Conservation (phyloP, 2,888 invertebrate species). For the Periphyllus acericola region DNA sequence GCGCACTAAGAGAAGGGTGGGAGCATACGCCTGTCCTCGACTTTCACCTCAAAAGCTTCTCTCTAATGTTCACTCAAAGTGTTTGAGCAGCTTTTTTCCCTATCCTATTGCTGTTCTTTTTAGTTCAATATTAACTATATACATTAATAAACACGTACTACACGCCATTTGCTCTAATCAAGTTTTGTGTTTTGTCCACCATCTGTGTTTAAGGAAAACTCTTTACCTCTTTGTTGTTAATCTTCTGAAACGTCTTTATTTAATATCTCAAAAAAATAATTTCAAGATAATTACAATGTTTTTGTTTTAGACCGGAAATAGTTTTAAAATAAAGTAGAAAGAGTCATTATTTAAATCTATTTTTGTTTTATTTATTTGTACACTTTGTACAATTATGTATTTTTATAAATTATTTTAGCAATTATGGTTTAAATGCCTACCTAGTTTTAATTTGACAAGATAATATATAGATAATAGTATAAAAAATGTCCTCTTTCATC, state of each 20-base stretch:
- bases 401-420: neutral
- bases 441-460: neutral
- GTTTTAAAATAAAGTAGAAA: neutral
- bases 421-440: neutral
- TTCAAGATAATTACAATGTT: neutral
- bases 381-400: neutral
- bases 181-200: conserved; percentile 1
- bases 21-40: neutral
- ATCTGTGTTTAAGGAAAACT: neutral
- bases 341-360: neutral
- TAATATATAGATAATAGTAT: neutral
- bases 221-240: neutral
- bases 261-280: conserved; percentile 4
- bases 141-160: conserved; percentile 48
- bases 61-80: conserved; percentile 30
- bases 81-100: conserved; percentile 35
- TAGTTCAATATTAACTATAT: conserved; percentile 36
- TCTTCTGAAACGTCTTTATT: neutral
- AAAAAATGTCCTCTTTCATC: neutral
- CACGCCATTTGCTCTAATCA: conserved; percentile 31
- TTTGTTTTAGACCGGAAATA: neutral
- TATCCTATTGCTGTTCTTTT: conserved; percentile 7
- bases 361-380: neutral
- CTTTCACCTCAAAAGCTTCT: conserved; percentile 34
- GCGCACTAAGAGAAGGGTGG: neutral